Evolutionary conservation across 2,888 invertebrate genomes (phyloP).

Genomic region (Scaptomyza tumidula): DNA sequence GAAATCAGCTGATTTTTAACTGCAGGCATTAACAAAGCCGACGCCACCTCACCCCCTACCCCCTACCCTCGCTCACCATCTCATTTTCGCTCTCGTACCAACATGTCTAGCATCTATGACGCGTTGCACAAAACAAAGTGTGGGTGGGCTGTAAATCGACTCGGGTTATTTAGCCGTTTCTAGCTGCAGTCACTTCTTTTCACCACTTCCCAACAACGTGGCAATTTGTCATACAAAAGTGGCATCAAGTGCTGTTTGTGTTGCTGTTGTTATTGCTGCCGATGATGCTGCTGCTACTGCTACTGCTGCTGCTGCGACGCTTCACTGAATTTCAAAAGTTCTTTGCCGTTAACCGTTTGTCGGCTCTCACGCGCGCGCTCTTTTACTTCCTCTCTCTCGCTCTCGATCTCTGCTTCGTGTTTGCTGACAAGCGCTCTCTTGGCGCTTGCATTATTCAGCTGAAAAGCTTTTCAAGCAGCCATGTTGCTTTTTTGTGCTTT

Average conservation of each 20-base stretch:
- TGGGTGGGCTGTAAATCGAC: not conserved
- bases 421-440: slow-evolving; percentile 66
- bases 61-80: not conserved
- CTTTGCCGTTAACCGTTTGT: slow-evolving; percentile 70
- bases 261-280: slow-evolving; percentile 15
- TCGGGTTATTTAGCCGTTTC: slow-evolving; percentile 27
- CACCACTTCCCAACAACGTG: slow-evolving; percentile 55
- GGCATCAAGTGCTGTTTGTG: slow-evolving; percentile 16
- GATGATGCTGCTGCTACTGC: slow-evolving; percentile 32
- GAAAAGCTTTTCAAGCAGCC: slow-evolving; percentile 78
- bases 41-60: not conserved
- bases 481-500: slow-evolving; percentile 70
- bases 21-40: slow-evolving; percentile 16
- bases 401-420: slow-evolving; percentile 7
- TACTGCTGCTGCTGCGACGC: slow-evolving; percentile 55
- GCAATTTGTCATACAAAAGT: slow-evolving; percentile 63
- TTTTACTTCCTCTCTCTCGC: slow-evolving; percentile 5
- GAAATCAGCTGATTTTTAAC: slow-evolving; percentile 40
- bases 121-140: not conserved
- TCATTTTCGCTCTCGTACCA: too few species aligned
- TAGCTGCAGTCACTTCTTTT: slow-evolving; percentile 3
- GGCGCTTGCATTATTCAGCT: slow-evolving; percentile 72
- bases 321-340: slow-evolving; percentile 74
- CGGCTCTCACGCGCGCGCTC: slow-evolving; percentile 7
- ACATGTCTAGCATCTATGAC: slow-evolving; percentile 3